Conservation (phyloP, 2,113 vertebrate genomes). For the Limanda limanda region DNA sequence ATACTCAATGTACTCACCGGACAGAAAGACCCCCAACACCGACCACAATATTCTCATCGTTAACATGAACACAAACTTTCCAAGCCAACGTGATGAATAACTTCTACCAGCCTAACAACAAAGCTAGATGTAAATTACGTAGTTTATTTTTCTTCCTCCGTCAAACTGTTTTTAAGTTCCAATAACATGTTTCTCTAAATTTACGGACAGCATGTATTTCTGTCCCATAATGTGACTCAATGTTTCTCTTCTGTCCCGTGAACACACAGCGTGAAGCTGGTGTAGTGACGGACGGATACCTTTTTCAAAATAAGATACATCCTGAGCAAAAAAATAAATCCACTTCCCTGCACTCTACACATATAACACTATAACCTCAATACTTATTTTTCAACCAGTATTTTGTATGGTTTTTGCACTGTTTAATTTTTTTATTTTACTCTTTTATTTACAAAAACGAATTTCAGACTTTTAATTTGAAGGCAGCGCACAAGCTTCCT, state of each 20-base stretch:
- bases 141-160: no score
- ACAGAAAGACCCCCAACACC: constrained; percentile 42
- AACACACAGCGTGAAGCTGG: not conserved
- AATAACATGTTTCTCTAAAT: not conserved
- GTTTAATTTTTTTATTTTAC: not conserved
- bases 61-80: not conserved
- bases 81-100: not conserved
- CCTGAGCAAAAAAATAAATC: no score
- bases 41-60: constrained; percentile 31
- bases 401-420: not conserved
- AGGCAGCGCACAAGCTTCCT: not conserved
- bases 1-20: constrained; percentile 60
- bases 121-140: no score
- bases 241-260: not conserved
- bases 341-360: no score
- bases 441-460: not conserved
- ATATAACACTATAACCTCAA: no score
- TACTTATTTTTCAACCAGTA: not conserved
- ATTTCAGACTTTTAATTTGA: constrained; percentile 11
- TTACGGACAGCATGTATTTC: not conserved
- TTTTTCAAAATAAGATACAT: constrained; percentile 47
- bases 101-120: no score
- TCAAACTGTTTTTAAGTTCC: no score
- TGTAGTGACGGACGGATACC: not conserved
- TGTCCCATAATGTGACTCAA: not conserved